phyloP scores from a whole-genome alignment of 53 echinoderm and acorn worm species.

The Henricia sp. region DNA sequence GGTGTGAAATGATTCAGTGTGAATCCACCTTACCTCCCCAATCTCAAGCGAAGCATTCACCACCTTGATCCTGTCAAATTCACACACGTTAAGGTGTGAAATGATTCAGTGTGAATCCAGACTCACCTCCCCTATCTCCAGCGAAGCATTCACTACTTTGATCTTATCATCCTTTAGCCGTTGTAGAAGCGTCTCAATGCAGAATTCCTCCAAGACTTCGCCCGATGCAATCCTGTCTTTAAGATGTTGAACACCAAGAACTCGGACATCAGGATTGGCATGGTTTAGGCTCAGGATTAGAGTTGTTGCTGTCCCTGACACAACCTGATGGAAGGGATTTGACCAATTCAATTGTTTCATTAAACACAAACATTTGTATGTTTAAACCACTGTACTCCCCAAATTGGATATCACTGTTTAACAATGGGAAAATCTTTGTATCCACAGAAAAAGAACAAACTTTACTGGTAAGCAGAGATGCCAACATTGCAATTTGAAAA shows the following conservation, averaged over 20 bases:
- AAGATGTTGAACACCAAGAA: constrained; percentile 80
- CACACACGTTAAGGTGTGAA: too few relatives aligned
- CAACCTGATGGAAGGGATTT: constrained; percentile 56
- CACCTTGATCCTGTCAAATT: too few relatives aligned
- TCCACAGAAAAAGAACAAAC: background rate
- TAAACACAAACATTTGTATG: background rate
- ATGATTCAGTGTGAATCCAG: too few relatives aligned
- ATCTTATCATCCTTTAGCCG: constrained; percentile 76
- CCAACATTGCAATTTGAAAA: too few relatives aligned
- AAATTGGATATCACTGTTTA: too few relatives aligned
- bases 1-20: too few relatives aligned
- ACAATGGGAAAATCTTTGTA: too few relatives aligned
- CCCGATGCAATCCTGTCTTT: constrained; percentile 23
- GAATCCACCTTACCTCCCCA: too few relatives aligned
- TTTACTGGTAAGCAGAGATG: background rate
- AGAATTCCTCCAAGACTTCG: constrained; percentile 52
- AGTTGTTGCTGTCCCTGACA: constrained; percentile 73
- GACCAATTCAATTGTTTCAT: too few relatives aligned
- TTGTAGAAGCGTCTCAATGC: constrained; percentile 62
- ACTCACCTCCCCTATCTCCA: constrained; percentile 76
- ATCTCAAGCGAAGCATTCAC: too few relatives aligned
- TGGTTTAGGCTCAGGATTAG: constrained; percentile 93
- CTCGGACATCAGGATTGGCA: constrained; percentile 72
- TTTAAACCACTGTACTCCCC: background rate
- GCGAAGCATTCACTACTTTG: constrained; percentile 71